These are phyloP conservation scores for Neoitamus cyanurus DNA, from an alignment of 2,888 invertebrate species.

Conservation along the genomic window DNA sequence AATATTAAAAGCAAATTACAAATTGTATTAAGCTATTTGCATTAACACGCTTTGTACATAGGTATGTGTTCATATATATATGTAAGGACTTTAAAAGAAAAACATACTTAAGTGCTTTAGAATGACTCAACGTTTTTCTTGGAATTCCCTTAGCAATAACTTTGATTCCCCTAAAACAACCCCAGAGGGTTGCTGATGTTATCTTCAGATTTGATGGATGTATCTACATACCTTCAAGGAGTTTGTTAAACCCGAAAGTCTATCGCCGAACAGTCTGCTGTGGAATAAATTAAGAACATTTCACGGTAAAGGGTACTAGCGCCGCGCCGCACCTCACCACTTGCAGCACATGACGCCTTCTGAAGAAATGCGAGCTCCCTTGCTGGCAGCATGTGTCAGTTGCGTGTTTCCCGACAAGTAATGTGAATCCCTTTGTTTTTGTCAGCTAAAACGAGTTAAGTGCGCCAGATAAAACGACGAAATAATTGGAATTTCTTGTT, in stretches of 20 bases:
- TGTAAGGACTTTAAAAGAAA: too few species aligned
- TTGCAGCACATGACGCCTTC: background rate
- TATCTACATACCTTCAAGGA: background rate
- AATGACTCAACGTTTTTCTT: background rate
- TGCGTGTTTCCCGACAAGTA: background rate
- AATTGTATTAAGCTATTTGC: too few species aligned
- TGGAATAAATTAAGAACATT: background rate
- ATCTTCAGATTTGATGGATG: background rate
- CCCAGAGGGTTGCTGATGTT: background rate
- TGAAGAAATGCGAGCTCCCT: background rate
- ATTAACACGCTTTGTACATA: too few species aligned
- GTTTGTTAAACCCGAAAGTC: background rate
- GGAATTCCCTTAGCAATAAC: background rate
- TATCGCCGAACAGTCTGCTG: background rate
- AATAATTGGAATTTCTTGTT: constrained; percentile 32
- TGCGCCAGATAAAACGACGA: constrained; percentile 6
- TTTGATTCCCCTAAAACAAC: background rate
- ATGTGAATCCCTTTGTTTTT: background rate
- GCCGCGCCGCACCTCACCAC: background rate
- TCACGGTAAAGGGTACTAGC: background rate
- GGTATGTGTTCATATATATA: too few species aligned
- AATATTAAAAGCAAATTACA: too few species aligned
- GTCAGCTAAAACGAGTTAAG: background rate
- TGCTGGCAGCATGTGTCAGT: background rate
- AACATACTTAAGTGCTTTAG: too few species aligned